These are phyloP conservation scores for Oryzias curvinotus DNA, from an alignment of 2,113 vertebrate species.

Conservation along the genomic window DNA sequence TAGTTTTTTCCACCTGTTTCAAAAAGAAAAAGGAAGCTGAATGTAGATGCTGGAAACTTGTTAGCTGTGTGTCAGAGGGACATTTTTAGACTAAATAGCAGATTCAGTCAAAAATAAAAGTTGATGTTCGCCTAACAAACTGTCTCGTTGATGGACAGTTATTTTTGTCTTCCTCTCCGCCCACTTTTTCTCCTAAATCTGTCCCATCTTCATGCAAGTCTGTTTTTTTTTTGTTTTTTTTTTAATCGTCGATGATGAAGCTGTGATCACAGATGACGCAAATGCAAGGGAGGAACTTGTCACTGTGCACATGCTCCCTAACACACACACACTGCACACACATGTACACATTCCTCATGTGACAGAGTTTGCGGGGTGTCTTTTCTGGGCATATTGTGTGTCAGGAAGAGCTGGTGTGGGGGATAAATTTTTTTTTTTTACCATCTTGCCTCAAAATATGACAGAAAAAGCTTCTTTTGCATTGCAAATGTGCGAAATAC, in stretches of 20 bases:
- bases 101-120: background rate
- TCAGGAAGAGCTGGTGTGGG: constrained; percentile 36
- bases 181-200: constrained; percentile 27
- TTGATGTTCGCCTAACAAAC: constrained; percentile 4
- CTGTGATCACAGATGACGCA: constrained; percentile 58
- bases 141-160: constrained; percentile 42
- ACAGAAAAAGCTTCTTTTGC: constrained; percentile 7
- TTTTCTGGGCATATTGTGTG: constrained; percentile 19
- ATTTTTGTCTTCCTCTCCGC: constrained; percentile 24
- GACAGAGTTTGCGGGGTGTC: constrained; percentile 25
- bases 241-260: constrained; percentile 14
- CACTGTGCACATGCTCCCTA: constrained; percentile 15
- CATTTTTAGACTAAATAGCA: background rate
- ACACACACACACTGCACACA: constrained; percentile 8
- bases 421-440: constrained; percentile 38
- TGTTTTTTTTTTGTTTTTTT: constrained; percentile 42
- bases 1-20: background rate
- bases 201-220: constrained; percentile 21
- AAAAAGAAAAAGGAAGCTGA: background rate
- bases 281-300: constrained; percentile 32
- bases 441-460: background rate
- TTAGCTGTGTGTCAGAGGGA: background rate
- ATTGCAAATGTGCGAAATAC: too few relatives aligned
- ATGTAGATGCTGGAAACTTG: background rate
- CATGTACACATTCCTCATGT: constrained; percentile 8